Evolutionary conservation across 37 sponge, comb jelly and placozoan species (phyloP).

Genomic region (Ianthella basta): DNA sequence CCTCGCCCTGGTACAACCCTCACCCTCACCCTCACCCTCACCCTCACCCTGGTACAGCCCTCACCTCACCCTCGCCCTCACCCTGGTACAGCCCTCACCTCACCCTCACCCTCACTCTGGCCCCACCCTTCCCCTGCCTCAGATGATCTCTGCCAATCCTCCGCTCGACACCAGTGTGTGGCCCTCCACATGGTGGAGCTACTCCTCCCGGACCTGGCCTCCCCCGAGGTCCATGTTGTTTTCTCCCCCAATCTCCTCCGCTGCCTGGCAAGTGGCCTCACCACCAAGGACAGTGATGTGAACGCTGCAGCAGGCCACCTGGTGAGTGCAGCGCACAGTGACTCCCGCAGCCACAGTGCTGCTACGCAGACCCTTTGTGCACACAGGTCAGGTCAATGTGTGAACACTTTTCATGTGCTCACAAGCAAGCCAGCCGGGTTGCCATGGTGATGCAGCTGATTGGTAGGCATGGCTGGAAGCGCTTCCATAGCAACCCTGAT

Average conservation of each 20-base stretch:
- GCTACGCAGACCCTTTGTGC: not conserved
- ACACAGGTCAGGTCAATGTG: not conserved
- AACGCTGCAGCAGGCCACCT: conserved; percentile 47
- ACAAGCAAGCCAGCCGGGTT: not conserved
- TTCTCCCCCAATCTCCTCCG: conserved; percentile 53
- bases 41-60: too few species aligned
- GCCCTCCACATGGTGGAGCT: not conserved
- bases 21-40: too few species aligned
- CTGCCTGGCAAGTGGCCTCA: conserved; percentile 41
- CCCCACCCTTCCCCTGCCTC: not conserved
- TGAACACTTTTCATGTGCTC: not conserved
- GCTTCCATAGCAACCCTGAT: not conserved
- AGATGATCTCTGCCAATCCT: conserved; percentile 38
- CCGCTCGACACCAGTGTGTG: conserved; percentile 22
- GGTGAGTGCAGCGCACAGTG: conserved; percentile 32
- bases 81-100: not conserved
- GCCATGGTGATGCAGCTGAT: not conserved
- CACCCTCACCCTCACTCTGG: too few species aligned
- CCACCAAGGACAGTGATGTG: conserved; percentile 27
- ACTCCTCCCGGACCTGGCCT: conserved; percentile 44
- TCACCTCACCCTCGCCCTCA: not conserved
- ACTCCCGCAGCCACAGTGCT: not conserved
- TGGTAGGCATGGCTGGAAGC: not conserved
- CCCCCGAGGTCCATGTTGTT: conserved; percentile 50
- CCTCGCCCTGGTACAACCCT: too few species aligned